These are phyloP conservation scores for Xiphydria camelus DNA, from an alignment of 2,888 invertebrate species.

Conservation along the genomic window DNA sequence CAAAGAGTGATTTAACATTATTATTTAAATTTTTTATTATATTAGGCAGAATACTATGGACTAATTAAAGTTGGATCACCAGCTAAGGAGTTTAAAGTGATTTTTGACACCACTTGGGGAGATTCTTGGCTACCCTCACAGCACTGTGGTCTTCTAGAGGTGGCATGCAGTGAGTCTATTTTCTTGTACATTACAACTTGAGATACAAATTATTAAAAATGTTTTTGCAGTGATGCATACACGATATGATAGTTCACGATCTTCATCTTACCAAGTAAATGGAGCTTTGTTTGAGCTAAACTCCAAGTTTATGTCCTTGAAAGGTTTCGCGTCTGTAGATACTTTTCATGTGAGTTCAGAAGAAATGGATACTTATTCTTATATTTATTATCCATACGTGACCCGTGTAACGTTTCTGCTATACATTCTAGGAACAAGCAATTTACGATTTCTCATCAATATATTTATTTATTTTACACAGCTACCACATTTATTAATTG, in stretches of 20 bases:
- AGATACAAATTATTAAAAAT: no score
- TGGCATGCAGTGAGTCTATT: slow-evolving; percentile 59
- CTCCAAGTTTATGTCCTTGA: slow-evolving; percentile 64
- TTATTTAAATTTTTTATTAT: slow-evolving; percentile 16
- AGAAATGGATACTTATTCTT: background rate
- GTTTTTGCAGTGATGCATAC: slow-evolving; percentile 64
- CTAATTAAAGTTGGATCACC: slow-evolving; percentile 58
- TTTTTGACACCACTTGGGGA: slow-evolving; percentile 61
- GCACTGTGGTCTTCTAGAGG: slow-evolving; percentile 50
- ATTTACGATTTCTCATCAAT: background rate
- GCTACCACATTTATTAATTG: slow-evolving; percentile 63
- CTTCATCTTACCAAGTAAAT: slow-evolving; percentile 67
- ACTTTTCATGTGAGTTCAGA: slow-evolving; percentile 62
- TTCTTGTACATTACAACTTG: no score
- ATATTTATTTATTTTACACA: slow-evolving; percentile 45
- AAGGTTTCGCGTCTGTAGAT: slow-evolving; percentile 70
- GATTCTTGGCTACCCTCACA: slow-evolving; percentile 59
- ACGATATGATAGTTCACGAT: slow-evolving; percentile 69
- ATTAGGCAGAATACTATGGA: slow-evolving; percentile 60
- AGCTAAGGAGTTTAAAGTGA: slow-evolving; percentile 57
- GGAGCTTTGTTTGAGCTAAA: slow-evolving; percentile 64
- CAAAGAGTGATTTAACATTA: background rate
- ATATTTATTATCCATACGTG: no score
- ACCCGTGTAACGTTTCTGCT: no score
- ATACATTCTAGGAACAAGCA: background rate